Base-by-base conservation (phyloP, 2,888 invertebrate genomes). In the Drosophila barbarae region DNA sequence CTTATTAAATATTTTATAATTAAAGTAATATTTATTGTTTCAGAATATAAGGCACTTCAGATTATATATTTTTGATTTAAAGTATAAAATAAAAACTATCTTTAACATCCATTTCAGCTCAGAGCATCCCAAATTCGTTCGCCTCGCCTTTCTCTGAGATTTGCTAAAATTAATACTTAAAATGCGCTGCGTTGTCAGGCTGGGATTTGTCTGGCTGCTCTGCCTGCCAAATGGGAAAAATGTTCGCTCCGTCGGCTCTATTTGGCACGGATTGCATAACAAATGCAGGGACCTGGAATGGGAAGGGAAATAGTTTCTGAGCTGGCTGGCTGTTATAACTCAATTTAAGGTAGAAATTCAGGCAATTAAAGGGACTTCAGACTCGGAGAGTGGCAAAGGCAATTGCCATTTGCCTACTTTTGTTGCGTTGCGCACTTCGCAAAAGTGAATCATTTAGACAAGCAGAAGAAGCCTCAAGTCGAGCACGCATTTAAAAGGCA, bases 151-250 rank as follows among this genome's bases (percentile, higher is more conserved):
- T 9, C 8, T 21, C 35, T 21, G 46, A 41, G 52, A 68, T 53
- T 68, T 52, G 26, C 39, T 63, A 69, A 68, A 75, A 80, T 78
- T 74, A 78, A 78, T 78, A 78, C 73, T 74, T 69, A 74, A 76
- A 77, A 60, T 69, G 70, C 65, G 63, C 72, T 63, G 76, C 74
- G 73, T 67, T 78, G 82, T 76, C 82, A 78, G 82, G 61, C 71
- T 39, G 69, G 73, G 81, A 78, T 81, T 78, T 81, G 68, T 76
- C 73, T 76, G 64, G 64, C 65, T 56, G 64, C 55, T 34, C 47
- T 36, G 69, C 53, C 69, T 63, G 69, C 70, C 72, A 76, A 79
- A 72, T 79, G 79, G 77, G 69, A 76, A 72, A 77, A 71, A 64
- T 69, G 60, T 69, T 46, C 58, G 60, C 58, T 73, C 52, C 61